Conservation (phyloP, 2,113 vertebrate genomes). For the Riparia riparia region DNA sequence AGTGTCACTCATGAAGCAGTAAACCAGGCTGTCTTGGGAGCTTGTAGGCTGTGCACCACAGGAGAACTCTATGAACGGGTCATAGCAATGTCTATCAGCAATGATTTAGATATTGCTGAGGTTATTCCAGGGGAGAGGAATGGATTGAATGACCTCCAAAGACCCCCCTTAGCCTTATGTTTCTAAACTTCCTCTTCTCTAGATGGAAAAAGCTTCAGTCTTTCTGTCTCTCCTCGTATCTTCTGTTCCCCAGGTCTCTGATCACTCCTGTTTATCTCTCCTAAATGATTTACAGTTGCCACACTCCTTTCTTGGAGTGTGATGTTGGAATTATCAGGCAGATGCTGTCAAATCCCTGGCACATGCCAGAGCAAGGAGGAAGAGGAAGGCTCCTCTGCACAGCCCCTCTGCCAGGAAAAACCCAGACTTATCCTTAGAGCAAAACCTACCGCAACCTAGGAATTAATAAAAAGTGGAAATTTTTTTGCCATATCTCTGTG, state of each 20-base stretch:
- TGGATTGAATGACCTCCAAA: neutral
- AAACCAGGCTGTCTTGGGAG: neutral
- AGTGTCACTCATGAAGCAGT: neutral
- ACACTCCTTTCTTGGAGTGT: neutral
- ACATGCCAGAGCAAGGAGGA: accelerated
- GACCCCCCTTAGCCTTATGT: neutral
- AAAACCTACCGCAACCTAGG: neutral
- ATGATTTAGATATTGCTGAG: neutral
- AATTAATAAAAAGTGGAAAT: neutral
- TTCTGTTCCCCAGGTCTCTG: neutral
- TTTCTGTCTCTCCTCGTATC: neutral
- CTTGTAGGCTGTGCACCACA: neutral
- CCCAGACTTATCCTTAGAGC: neutral
- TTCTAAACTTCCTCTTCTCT: neutral
- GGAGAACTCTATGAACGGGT: neutral
- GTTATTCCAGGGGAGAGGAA: neutral
- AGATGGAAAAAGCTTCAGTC: neutral
- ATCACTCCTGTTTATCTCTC: neutral
- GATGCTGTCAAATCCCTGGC: neutral
- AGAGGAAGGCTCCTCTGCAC: neutral
- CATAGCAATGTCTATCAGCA: neutral
- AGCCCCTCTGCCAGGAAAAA: neutral
- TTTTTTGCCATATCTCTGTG: neutral
- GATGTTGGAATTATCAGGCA: neutral
- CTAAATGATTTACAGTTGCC: neutral